These are phyloP conservation scores for Piprites chloris DNA, from an alignment of 2,113 vertebrate species.

Conservation along the genomic window DNA sequence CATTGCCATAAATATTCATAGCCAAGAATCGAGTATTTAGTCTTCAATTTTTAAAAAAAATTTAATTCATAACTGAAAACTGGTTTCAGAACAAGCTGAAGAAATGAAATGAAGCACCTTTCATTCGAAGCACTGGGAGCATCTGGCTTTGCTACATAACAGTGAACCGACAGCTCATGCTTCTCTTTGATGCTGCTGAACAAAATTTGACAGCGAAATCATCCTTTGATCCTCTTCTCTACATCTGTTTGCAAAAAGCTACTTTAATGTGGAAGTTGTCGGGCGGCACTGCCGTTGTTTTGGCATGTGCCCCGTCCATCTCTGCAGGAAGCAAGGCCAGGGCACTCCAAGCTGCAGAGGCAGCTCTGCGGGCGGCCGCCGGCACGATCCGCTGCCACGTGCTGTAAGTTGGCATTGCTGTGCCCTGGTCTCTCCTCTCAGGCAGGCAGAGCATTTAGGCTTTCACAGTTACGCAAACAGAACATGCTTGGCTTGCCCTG, in stretches of 20 bases:
- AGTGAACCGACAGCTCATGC: fast-evolving
- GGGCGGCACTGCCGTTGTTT: background rate
- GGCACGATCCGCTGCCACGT: fast-evolving
- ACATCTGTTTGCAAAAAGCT: background rate
- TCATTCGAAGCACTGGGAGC: background rate
- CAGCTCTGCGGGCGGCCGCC: background rate
- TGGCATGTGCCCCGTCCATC: background rate
- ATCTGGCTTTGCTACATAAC: background rate
- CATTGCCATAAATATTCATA: slow-evolving; percentile 58
- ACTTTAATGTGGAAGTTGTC: fast-evolving
- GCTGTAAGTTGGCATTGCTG: background rate
- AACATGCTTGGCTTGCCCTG: background rate
- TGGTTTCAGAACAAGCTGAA: background rate
- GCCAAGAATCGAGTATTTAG: background rate
- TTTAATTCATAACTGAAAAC: background rate
- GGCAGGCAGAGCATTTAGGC: background rate
- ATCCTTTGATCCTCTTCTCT: background rate
- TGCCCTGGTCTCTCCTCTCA: background rate
- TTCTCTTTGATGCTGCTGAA: background rate
- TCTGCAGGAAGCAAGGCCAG: background rate
- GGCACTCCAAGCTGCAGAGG: background rate
- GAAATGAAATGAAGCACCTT: background rate
- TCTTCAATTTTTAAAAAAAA: background rate
- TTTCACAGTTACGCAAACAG: background rate
- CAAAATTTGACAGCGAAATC: background rate